Base-by-base conservation (phyloP, 1,140 invertebrate species). In the Pararge aegeria region DNA sequence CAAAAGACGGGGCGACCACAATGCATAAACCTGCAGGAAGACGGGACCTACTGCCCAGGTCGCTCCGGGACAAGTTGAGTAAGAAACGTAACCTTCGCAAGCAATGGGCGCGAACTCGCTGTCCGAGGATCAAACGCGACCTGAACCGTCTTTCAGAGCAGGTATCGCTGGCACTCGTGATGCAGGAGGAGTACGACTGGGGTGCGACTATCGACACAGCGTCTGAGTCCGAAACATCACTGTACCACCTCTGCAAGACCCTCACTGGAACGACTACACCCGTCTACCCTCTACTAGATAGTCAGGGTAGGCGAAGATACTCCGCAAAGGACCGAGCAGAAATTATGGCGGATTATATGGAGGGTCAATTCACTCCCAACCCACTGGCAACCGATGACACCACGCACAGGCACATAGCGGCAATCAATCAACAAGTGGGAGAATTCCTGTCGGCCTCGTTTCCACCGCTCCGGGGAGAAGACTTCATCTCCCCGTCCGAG, bases 401-500 rank as follows among this genome's bases (percentile, higher is more conserved):
- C 3, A 7, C 7, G 24, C 2, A 2, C 24, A 24, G 7, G 3
- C 24, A 24, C 24, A 24, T 24, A 2, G 24, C 24, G 24, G 24
- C 2, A 7, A 24, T 7, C 24, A 24, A 24, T 7, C 2, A 24
- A 7, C 2, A 42, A 19, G 55, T 56, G 0, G 27, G 6, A 10
- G 15, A 53, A 12, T 38, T 53, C 51, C 30, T 40, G 3, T 19
- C 30, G 15, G 7, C 15, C 15, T 18, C 30, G 1, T 1, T 19
- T 1, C 37, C 37, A 2, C 30, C 30, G 9, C 51, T 53, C n/a
- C 7, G 30, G n/a, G 51, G 51, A 10, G 46, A 42, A 10, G 21
- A 16, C 1, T 60, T 53, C n/a, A 46, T 60, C 13, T 46, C 50
- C 20, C 57, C 57, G 21, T 15, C 29, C 0, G 58, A 60, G 27